Evolutionary conservation across 2,888 invertebrate species (phyloP).

Genomic region (Stratiomys singularior): DNA sequence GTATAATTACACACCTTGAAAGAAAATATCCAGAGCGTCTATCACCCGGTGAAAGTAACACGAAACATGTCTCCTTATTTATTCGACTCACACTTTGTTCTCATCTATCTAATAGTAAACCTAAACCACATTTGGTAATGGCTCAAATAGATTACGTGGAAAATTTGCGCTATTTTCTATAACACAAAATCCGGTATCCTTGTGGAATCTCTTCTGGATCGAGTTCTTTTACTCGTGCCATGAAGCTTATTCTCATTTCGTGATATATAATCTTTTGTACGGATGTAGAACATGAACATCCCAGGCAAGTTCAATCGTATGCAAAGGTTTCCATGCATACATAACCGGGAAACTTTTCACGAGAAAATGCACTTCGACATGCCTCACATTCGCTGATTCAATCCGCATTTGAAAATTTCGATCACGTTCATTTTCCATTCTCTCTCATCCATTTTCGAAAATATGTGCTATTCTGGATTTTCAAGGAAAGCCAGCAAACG

Average conservation of each 20-base stretch:
- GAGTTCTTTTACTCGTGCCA: neutral
- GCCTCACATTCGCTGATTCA: neutral
- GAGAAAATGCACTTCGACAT: conserved; percentile 34
- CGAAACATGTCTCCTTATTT: neutral
- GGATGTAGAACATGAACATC: too few species aligned
- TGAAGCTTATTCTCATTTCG: neutral
- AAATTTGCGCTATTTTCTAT: conserved; percentile 49
- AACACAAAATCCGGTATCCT: conserved; percentile 21
- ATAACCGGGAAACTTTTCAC: neutral
- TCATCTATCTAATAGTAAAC: neutral
- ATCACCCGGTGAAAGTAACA: too few species aligned
- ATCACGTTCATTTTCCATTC: conserved; percentile 48
- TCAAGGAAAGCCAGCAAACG: neutral
- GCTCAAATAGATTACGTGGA: conserved; percentile 52
- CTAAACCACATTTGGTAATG: conserved; percentile 43
- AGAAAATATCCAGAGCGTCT: too few species aligned
- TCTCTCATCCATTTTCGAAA: conserved; percentile 28
- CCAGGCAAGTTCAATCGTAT: too few species aligned
- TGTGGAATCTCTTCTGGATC: neutral
- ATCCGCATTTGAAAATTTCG: conserved; percentile 39
- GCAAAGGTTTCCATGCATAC: neutral
- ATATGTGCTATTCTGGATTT: conserved; percentile 21
- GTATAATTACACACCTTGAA: too few species aligned
- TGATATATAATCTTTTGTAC: too few species aligned
- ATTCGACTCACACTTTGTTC: neutral